A percentile compares a stretch with the other conserved stretches of the same genome.
These are phyloP conservation scores for Capitulum mitella DNA, from an alignment of 2,888 invertebrate genomes.

Conservation along the genomic window DNA sequence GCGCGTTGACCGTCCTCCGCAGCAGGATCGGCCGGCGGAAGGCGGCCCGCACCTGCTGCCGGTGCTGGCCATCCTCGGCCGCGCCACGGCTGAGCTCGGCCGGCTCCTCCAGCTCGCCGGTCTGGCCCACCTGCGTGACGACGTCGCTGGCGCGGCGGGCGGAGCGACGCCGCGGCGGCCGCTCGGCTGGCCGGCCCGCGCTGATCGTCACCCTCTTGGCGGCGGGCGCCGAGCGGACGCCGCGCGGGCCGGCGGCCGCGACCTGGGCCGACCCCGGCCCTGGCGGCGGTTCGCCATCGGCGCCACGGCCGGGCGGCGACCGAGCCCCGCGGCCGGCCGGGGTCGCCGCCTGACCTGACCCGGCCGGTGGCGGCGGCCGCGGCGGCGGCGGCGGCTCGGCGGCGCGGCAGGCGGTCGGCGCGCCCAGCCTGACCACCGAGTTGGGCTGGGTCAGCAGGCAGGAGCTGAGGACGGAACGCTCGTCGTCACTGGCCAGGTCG, in stretches of 20 bases:
- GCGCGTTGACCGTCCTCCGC: too few relatives aligned
- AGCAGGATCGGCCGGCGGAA: not conserved
- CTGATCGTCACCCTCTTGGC: not conserved
- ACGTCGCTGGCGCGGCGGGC: conserved; percentile 5
- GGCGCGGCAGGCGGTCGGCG: not conserved
- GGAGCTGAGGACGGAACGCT: not conserved
- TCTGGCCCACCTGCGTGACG: not conserved
- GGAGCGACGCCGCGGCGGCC: not conserved
- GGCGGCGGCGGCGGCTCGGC: not conserved
- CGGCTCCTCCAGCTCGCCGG: not conserved
- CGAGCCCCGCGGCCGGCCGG: not conserved
- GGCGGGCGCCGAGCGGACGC: not conserved
- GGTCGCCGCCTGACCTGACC: not conserved
- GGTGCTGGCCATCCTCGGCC: not conserved
- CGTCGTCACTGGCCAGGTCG: not conserved
- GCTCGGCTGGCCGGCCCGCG: not conserved
- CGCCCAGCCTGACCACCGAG: not conserved
- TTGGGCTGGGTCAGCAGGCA: conserved; percentile 1
- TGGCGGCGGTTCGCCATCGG: not conserved
- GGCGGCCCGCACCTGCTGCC: not conserved
- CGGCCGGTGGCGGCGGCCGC: not conserved
- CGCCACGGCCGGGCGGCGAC: not conserved
- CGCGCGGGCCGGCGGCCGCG: not conserved
- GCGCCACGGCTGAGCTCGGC: not conserved
- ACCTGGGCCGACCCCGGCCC: not conserved